Conservation (phyloP, 30 jellyfish, hydroid and myxozoan species). For the Aurelia sp. region DNA sequence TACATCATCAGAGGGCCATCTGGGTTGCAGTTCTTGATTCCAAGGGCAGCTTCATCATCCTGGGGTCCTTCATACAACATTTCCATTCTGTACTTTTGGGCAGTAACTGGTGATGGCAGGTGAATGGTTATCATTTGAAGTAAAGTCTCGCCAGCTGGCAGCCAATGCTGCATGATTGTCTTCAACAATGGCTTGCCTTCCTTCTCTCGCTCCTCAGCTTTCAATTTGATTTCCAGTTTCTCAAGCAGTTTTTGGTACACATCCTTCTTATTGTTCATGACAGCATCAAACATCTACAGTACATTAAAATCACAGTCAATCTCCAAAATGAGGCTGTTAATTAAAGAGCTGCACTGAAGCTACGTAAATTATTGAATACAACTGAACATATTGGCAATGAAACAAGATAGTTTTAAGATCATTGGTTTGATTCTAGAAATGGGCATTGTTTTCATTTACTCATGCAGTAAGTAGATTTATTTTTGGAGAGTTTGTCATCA, state of each 20-base stretch:
- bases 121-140: slow-evolving; percentile 97
- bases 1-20: slow-evolving; percentile 99
- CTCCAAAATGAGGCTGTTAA: too few relatives aligned
- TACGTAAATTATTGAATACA: too few relatives aligned
- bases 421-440: too few relatives aligned
- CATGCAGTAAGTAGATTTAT: too few relatives aligned
- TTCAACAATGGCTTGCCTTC: slow-evolving; percentile 96
- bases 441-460: too few relatives aligned
- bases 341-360: too few relatives aligned
- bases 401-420: too few relatives aligned
- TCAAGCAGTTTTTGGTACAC: slow-evolving; percentile 69
- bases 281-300: slow-evolving; percentile 92
- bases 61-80: slow-evolving; percentile 98
- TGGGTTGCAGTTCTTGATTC: slow-evolving; percentile 94
- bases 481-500: too few relatives aligned
- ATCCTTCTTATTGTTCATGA: slow-evolving; percentile 89
- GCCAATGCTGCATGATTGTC: slow-evolving; percentile 94
- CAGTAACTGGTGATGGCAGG: slow-evolving; percentile 98
- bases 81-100: slow-evolving; percentile 99
- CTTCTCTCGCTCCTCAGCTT: slow-evolving; percentile 82
- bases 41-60: slow-evolving; percentile 96
- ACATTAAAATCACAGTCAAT: background rate
- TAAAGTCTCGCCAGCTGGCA: slow-evolving; percentile 99
- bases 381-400: too few relatives aligned
- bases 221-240: slow-evolving; percentile 76